Evolutionary conservation across 2,113 vertebrate genomes (phyloP).

Genomic region (Suncus etruscus): DNA sequence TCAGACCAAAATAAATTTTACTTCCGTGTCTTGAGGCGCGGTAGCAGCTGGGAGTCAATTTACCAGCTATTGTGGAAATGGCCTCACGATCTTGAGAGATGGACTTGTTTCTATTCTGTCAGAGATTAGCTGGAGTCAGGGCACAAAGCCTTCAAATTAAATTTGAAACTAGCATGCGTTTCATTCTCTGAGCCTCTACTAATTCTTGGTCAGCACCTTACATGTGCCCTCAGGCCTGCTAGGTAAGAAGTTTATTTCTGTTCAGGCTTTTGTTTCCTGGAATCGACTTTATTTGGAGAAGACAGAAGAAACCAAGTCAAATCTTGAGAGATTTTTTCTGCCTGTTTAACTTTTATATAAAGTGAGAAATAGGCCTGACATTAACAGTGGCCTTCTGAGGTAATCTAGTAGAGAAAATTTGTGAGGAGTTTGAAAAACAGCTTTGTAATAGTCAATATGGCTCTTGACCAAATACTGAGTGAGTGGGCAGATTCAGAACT

Average conservation of each 20-base stretch:
- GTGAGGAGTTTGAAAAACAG: neutral
- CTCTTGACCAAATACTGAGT: neutral
- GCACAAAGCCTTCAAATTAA: slow-evolving; percentile 65
- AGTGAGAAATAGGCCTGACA: slow-evolving; percentile 60
- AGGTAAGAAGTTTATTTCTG: slow-evolving; percentile 62
- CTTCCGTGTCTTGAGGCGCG: neutral
- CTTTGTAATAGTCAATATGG: neutral
- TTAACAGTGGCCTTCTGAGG: slow-evolving; percentile 50
- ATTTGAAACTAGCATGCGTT: slow-evolving; percentile 65
- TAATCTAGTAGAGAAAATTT: slow-evolving; percentile 65
- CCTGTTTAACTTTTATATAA: slow-evolving; percentile 64
- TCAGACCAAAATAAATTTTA: slow-evolving; percentile 16
- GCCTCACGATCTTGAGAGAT: slow-evolving; percentile 41
- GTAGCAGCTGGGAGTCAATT: neutral
- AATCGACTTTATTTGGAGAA: slow-evolving; percentile 62
- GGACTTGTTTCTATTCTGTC: slow-evolving; percentile 55
- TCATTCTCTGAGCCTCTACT: slow-evolving; percentile 58
- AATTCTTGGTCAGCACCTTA: slow-evolving; percentile 58
- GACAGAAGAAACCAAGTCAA: slow-evolving; percentile 59
- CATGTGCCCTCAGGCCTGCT: slow-evolving; percentile 46
- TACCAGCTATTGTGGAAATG: slow-evolving; percentile 54
- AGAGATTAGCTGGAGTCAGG: slow-evolving; percentile 47
- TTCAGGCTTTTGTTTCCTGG: slow-evolving; percentile 42
- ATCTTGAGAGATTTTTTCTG: slow-evolving; percentile 66
- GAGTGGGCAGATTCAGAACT: neutral